Evolutionary conservation across 2,113 vertebrate species (phyloP).

Genomic region (Chaenocephalus aceratus): DNA sequence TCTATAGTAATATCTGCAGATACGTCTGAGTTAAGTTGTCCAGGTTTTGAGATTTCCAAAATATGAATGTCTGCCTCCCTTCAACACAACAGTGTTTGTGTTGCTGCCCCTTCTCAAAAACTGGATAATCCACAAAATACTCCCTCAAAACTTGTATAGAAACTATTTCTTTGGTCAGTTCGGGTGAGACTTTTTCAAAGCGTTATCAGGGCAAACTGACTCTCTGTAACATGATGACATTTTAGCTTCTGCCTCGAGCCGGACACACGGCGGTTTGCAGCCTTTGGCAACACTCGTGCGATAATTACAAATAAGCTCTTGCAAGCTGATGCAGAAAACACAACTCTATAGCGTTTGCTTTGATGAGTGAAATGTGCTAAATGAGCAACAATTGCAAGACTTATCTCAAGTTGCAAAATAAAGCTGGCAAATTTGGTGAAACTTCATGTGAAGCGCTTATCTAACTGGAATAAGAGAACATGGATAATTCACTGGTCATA

Average conservation of each 20-base stretch:
- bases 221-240: slow-evolving; percentile 1
- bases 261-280: not conserved
- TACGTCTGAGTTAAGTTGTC: not conserved
- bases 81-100: not conserved
- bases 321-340: no score
- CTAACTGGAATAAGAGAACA: not conserved
- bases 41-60: not conserved
- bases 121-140: not conserved
- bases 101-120: not conserved
- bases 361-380: not conserved
- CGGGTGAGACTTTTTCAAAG: not conserved
- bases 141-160: not conserved
- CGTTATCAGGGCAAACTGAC: not conserved
- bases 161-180: not conserved
- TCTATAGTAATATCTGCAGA: not conserved
- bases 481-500: no score
- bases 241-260: slow-evolving; percentile 2
- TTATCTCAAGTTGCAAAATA: not conserved
- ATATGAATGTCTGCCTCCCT: not conserved
- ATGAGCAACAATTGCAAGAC: not conserved
- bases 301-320: not conserved
- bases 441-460: not conserved
- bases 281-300: not conserved
- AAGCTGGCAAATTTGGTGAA: not conserved
- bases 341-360: not conserved